Evolutionary conservation across 2,113 vertebrate genomes (phyloP).

Genomic region (Percina caprodes): DNA sequence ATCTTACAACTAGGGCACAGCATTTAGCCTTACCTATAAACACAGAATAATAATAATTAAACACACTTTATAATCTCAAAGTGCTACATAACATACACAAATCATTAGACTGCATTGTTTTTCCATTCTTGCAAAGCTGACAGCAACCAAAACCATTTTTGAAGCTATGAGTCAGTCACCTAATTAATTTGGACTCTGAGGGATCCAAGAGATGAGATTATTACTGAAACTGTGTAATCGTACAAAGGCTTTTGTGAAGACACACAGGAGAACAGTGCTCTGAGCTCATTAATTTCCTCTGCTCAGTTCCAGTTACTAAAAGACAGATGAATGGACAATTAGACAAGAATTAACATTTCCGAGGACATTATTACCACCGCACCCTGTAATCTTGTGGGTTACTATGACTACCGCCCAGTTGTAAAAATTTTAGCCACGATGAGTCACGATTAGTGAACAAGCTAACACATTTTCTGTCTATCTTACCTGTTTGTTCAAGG

Average conservation of each 20-base stretch:
- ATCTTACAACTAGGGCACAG: not conserved
- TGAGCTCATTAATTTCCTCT: constrained; percentile 35
- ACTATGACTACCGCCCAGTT: constrained; percentile 22
- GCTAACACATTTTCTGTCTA: not conserved
- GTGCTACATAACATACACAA: too few relatives aligned
- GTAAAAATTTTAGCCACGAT: not conserved
- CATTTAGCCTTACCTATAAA: not conserved
- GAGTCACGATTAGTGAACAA: not conserved
- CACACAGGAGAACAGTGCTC: constrained; percentile 27
- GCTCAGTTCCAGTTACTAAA: constrained; percentile 33
- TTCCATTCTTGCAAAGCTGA: not conserved
- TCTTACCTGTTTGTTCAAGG: not conserved
- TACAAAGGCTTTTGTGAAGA: constrained; percentile 31
- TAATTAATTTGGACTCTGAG: constrained; percentile 34
- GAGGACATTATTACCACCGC: constrained; percentile 11
- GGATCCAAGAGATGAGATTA: constrained; percentile 22
- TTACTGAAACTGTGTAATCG: constrained; percentile 22
- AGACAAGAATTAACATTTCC: constrained; percentile 24
- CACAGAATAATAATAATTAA: not conserved
- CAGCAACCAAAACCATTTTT: not conserved
- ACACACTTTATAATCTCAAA: too few relatives aligned
- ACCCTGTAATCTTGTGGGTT: constrained; percentile 6
- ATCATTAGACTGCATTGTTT: not conserved
- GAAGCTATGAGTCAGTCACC: not conserved
- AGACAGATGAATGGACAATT: constrained; percentile 36